A percentile compares a stretch with the other conserved stretches of the same genome.
These are phyloP conservation scores for Achroia grisella DNA, from an alignment of 1,140 invertebrate genomes.

Conservation along the genomic window DNA sequence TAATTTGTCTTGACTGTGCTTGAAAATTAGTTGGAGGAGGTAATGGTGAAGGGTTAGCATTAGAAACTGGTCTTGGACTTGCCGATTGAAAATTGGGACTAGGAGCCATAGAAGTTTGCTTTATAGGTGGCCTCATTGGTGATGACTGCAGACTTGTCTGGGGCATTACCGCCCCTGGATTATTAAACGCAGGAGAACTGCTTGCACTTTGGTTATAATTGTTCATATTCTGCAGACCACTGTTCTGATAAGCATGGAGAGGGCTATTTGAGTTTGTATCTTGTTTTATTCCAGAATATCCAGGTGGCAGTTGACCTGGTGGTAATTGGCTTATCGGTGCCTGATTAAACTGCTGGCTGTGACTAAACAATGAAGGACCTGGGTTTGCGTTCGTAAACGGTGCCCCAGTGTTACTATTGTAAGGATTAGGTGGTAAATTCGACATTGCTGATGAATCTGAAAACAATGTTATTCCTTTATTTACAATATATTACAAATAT, in stretches of 20 bases:
- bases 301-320: conserved; percentile 34
- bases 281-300: conserved; percentile 38
- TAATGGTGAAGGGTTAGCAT: conserved; percentile 23
- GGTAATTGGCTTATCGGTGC: conserved; percentile 15
- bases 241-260: conserved; percentile 26
- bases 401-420: conserved; percentile 36
- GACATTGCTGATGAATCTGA: conserved; percentile 65
- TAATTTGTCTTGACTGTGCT: conserved; percentile 50
- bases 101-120: conserved; percentile 24
- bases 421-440: conserved; percentile 56
- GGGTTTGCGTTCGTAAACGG: conserved; percentile 34
- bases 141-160: conserved; percentile 39
- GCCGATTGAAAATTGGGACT: conserved; percentile 29
- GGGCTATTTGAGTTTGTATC: conserved; percentile 58
- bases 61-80: conserved; percentile 26
- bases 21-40: conserved; percentile 36
- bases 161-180: conserved; percentile 33
- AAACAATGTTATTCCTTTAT: conserved; percentile 18
- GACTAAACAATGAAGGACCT: conserved; percentile 23
- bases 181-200: conserved; percentile 62
- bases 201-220: conserved; percentile 54
- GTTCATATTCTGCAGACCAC: conserved; percentile 29
- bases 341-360: conserved; percentile 36
- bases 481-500: not conserved
- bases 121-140: conserved; percentile 37